These are phyloP conservation scores for Encarsia formosa DNA, from an alignment of 2,888 invertebrate species.

Conservation along the genomic window DNA sequence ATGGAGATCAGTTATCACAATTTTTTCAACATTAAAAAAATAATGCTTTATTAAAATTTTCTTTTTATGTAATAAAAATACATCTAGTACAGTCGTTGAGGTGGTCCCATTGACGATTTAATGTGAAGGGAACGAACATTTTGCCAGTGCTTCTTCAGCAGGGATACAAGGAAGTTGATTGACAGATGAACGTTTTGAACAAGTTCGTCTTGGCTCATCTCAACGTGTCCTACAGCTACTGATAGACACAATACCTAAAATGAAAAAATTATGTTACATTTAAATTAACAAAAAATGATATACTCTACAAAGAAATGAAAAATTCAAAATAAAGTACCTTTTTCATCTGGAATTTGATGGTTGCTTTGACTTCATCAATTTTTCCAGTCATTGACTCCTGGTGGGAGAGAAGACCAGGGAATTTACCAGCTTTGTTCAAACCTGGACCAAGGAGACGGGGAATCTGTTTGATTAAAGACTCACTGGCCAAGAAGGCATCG, in stretches of 20 bases:
- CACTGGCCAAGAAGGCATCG: constrained; percentile 98
- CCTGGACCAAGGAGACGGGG: constrained; percentile 97
- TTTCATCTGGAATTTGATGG: constrained; percentile 99
- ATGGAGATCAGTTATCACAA: too few relatives aligned
- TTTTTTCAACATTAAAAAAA: not conserved
- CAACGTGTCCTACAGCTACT: constrained; percentile 96
- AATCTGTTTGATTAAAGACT: constrained; percentile 98
- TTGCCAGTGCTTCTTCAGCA: constrained; percentile 99
- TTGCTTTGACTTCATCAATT: constrained; percentile 97
- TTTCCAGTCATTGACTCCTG: constrained; percentile 94
- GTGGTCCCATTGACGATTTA: constrained; percentile 93
- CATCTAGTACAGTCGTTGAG: not conserved
- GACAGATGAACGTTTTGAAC: constrained; percentile 95
- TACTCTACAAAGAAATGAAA: too few relatives aligned
- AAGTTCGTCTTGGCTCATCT: constrained; percentile 92
- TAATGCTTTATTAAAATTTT: not conserved
- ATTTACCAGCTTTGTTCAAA: constrained; percentile 99
- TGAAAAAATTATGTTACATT: constrained; percentile 35
- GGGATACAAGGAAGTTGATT: constrained; percentile 97
- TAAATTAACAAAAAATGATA: too few relatives aligned
- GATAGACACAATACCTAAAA: constrained; percentile 90
- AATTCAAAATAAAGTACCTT: too few relatives aligned
- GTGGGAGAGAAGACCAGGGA: constrained; percentile 96
- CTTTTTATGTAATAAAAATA: not conserved
- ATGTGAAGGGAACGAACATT: constrained; percentile 97